Base-by-base conservation (phyloP, 2,888 invertebrate species). In the Tiliacea aurago region DNA sequence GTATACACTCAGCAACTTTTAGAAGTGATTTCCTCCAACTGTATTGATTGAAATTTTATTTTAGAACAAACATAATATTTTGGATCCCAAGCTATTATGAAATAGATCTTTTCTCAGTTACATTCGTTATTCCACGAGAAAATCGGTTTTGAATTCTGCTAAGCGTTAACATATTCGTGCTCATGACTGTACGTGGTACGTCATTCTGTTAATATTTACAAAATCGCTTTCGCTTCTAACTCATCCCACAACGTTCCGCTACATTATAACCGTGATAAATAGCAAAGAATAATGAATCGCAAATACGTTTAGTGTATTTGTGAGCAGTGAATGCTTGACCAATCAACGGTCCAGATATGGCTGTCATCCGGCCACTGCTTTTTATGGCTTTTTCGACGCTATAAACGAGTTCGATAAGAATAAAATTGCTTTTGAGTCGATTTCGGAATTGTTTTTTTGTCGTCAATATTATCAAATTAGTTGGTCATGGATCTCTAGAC, bases 201-300 rank as follows among this genome's bases (percentile, higher is more conserved):
- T 33, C 33, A 33, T 62, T 45, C 23, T 18, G 9, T 37, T 41
- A 18, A 2, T 18, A 11, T n/a, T 28, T 23, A 2, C 5, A 1
- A 47, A 47, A 56, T 11, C 74, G 76, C 81, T 78, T 9, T 10
- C 55, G 64, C 82, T 84, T 33, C 15, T 76, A 11, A 68, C 61
- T 81, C 77, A 65, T 0, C 6, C 83, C 83, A 77, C 18, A 18
- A 43, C 37, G 71, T 78, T 81, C 76, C 77, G 77, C 81, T 76
- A 72, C 82, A 77, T 77, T 87, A 88, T 86, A 90, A 87, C 89
- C 85, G 89, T 91, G 91, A 91, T 92, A 91, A 91, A 92, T 91
- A 90, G 86, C 79, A 71, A 86, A 88, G 84, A 85, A 84, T 88
- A 89, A 87, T 90, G 90, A 91, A 91, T 91, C 86, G 91, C 87